Conservation (phyloP, 2,113 vertebrate genomes). For the Haliaeetus leucogaster region DNA sequence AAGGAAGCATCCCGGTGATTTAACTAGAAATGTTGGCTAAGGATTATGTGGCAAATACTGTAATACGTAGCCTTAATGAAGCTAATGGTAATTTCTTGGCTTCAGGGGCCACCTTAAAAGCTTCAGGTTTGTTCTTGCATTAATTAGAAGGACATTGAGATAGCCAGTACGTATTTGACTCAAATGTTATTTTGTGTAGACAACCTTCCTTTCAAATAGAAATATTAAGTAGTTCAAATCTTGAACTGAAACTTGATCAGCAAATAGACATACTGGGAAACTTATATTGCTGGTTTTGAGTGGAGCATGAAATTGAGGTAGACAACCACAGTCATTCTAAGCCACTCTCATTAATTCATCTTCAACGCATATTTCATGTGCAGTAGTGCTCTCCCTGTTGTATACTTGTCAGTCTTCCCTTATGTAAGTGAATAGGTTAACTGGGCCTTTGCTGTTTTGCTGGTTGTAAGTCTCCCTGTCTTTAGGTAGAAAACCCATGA, state of each 20-base stretch:
- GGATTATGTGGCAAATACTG: background rate
- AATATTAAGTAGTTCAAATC: background rate
- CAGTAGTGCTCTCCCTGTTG: background rate
- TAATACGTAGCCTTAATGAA: background rate
- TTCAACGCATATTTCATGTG: background rate
- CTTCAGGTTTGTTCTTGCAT: background rate
- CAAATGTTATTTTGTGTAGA: background rate
- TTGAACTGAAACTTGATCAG: background rate
- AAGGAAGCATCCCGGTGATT: background rate
- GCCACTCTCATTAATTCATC: background rate
- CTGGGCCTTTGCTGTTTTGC: background rate
- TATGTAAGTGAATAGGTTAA: background rate
- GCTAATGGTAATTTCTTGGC: background rate
- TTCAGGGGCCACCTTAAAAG: background rate
- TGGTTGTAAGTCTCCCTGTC: background rate
- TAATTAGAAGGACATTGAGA: background rate
- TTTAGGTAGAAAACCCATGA: background rate
- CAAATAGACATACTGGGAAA: background rate
- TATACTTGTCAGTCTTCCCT: background rate
- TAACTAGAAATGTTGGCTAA: background rate
- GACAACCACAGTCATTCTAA: background rate
- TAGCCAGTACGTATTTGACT: background rate
- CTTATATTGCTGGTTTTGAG: background rate
- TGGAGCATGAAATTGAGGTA: background rate
- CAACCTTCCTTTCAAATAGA: background rate